A percentile compares a stretch with the other conserved stretches of the same genome.
These are phyloP conservation scores for Plebejus anna DNA, from an alignment of 2,888 invertebrate genomes.

Conservation along the genomic window DNA sequence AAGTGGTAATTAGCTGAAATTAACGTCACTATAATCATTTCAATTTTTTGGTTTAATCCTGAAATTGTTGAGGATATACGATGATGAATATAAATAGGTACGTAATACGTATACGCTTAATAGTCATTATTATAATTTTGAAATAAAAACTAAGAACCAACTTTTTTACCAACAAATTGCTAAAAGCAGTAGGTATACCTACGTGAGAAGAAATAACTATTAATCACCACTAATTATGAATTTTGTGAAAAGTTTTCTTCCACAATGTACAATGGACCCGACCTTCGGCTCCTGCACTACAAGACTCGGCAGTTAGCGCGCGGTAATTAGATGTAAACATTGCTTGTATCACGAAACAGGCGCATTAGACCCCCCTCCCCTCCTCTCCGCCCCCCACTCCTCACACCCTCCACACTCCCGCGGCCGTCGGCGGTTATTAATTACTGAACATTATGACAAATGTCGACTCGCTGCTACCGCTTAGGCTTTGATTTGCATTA, in stretches of 20 bases:
- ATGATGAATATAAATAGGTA: too few species aligned
- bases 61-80: too few species aligned
- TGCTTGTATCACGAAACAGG: conserved; percentile 49
- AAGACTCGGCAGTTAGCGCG: conserved; percentile 35
- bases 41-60: too few species aligned
- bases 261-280: not conserved
- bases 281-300: not conserved
- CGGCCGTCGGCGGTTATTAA: not conserved
- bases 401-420: not conserved
- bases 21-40: too few species aligned
- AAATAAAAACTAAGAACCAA: too few species aligned
- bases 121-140: too few species aligned
- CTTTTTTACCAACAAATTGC: too few species aligned
- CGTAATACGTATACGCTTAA: too few species aligned
- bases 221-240: not conserved
- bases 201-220: not conserved
- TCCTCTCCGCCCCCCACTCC: not conserved
- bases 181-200: too few species aligned
- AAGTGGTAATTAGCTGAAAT: too few species aligned
- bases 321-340: conserved; percentile 49
- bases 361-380: conserved; percentile 48
- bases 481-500: not conserved
- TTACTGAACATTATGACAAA: conserved; percentile 12
- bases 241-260: not conserved
- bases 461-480: not conserved